Percentiles rank a stretch among this genome's conserved stretches.
Evolutionary conservation across 1,140 invertebrate species (phyloP).

Genomic region (Eumaeus atala): DNA sequence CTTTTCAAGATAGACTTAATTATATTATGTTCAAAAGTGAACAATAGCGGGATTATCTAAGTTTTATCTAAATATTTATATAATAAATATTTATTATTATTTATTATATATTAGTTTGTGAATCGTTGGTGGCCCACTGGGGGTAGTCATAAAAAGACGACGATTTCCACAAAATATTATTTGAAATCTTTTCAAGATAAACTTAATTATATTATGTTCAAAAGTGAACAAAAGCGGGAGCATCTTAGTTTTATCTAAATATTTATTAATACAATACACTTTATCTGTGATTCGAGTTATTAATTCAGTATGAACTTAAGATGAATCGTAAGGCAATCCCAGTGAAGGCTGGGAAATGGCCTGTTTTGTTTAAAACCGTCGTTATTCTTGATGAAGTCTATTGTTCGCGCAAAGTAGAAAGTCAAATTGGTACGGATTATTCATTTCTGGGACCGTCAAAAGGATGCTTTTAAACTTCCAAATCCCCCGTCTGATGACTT

Average conservation of each 20-base stretch:
- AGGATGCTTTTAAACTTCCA: conserved; percentile 50
- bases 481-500: conserved; percentile 45
- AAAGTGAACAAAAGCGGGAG: neutral
- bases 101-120: too few relatives aligned
- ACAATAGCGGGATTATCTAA: too few relatives aligned
- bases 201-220: too few relatives aligned
- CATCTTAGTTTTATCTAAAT: conserved; percentile 3
- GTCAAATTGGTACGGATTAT: conserved; percentile 59
- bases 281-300: conserved; percentile 31
- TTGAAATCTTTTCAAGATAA: too few relatives aligned
- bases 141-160: too few relatives aligned
- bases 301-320: conserved; percentile 45
- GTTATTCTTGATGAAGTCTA: conserved; percentile 60
- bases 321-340: conserved; percentile 47
- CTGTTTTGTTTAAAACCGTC: conserved; percentile 61
- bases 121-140: too few relatives aligned
- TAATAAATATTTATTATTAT: too few relatives aligned
- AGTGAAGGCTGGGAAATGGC: conserved; percentile 39
- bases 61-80: too few relatives aligned
- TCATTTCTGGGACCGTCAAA: conserved; percentile 50
- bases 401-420: conserved; percentile 47
- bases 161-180: too few relatives aligned
- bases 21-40: too few relatives aligned
- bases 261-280: conserved; percentile 13
- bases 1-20: too few relatives aligned